phyloP scores from a whole-genome alignment of 2,797 vertebrate species.

The Oryzias sinensis region DNA sequence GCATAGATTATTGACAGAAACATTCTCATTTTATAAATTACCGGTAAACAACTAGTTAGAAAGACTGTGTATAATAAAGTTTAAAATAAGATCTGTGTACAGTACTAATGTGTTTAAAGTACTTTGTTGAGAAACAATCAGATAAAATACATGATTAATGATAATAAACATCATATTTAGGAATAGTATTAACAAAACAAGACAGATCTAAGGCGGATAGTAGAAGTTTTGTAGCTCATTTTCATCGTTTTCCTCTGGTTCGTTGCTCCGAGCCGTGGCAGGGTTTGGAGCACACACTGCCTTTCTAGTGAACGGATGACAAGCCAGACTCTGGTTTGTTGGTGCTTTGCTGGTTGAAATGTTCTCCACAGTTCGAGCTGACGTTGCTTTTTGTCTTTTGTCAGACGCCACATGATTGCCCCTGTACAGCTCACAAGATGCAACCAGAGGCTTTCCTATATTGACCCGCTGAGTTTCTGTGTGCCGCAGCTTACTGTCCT shows the following conservation, averaged over 20 bases:
- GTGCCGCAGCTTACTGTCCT: slow-evolving; percentile 64
- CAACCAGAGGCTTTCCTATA: slow-evolving; percentile 79
- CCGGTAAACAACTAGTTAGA: no score
- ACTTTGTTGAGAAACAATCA: slow-evolving; percentile 20
- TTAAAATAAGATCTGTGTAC: slow-evolving; percentile 15
- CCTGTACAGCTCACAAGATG: slow-evolving; percentile 69
- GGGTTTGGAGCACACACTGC: slow-evolving; percentile 67
- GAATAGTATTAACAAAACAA: slow-evolving; percentile 24
- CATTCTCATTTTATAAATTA: slow-evolving; percentile 6
- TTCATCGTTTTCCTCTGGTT: slow-evolving; percentile 87
- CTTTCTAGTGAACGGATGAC: slow-evolving; percentile 69
- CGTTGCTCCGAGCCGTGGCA: slow-evolving; percentile 64
- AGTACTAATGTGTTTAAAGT: slow-evolving; percentile 40
- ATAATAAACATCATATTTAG: slow-evolving; percentile 5
- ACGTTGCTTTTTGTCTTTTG: slow-evolving; percentile 19
- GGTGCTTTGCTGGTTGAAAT: slow-evolving; percentile 23
- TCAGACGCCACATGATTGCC: slow-evolving; percentile 20
- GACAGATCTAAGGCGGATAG: slow-evolving; percentile 12
- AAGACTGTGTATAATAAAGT: slow-evolving; percentile 4
- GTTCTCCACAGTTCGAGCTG: slow-evolving; percentile 26
- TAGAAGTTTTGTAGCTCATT: slow-evolving; percentile 52
- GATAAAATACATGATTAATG: slow-evolving; percentile 8
- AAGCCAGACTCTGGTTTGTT: slow-evolving; percentile 29
- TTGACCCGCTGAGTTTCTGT: slow-evolving; percentile 72
- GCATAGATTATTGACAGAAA: slow-evolving; percentile 35